Conservation (phyloP, 2,113 vertebrate species). For the Cyphomyrus discorhynchus region DNA sequence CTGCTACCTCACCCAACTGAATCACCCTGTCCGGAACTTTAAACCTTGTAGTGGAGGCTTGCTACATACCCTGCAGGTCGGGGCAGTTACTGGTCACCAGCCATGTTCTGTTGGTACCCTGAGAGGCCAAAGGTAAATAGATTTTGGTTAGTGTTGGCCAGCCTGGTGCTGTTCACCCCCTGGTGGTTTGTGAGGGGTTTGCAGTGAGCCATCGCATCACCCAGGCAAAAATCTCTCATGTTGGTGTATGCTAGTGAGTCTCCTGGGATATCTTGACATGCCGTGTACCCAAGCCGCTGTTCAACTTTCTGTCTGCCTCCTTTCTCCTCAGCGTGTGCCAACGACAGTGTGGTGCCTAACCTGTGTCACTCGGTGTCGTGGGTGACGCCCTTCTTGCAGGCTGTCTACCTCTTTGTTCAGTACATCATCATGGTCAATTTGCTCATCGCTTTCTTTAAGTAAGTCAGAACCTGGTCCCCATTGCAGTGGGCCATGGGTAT, state of each 20-base stretch:
- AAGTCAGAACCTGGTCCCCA: conserved; percentile 42
- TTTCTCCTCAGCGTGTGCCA: conserved; percentile 74
- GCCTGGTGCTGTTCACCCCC: not conserved
- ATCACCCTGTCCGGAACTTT: not conserved
- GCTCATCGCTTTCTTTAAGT: conserved; percentile 99
- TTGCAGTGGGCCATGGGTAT: not conserved
- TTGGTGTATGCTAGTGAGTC: not conserved
- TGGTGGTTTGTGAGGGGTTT: not conserved
- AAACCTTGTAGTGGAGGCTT: not conserved
- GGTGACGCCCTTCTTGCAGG: conserved; percentile 91
- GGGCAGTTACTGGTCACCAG: not conserved
- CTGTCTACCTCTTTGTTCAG: conserved; percentile 99
- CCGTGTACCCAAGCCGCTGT: not conserved
- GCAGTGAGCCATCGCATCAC: not conserved
- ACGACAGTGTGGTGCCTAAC: conserved; percentile 47
- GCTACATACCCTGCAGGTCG: not conserved
- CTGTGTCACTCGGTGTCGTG: conserved; percentile 77
- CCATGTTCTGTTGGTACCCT: not conserved
- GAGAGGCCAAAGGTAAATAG: not conserved
- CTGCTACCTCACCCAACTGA: not conserved
- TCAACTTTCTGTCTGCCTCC: not conserved
- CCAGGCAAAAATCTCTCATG: not conserved
- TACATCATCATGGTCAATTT: conserved; percentile 99
- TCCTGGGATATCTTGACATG: not conserved
- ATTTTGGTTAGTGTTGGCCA: not conserved